Percentiles rank a stretch among this genome's conserved stretches.
Evolutionary conservation across 2,888 invertebrate genomes (phyloP).

Genomic region (Agrotis ipsilon): DNA sequence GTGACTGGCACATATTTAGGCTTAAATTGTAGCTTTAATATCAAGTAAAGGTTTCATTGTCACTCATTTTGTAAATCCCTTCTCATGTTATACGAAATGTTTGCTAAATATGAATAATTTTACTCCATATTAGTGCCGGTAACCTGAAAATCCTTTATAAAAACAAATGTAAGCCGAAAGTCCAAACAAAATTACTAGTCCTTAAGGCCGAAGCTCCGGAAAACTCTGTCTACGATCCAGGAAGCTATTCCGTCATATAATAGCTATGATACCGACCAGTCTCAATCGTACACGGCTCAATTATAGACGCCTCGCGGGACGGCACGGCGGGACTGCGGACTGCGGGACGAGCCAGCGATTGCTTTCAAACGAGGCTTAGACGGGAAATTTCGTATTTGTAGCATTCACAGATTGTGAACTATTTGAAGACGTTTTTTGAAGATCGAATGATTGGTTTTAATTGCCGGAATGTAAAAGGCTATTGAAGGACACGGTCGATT

Average conservation of each 20-base stretch:
- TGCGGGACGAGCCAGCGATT: conserved; percentile 54
- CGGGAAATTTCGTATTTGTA: conserved; percentile 54
- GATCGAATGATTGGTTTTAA: no score
- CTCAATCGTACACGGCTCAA: conserved; percentile 53
- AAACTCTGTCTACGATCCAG: conserved; percentile 26
- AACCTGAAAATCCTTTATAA: neutral
- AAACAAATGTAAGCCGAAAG: conserved; percentile 3
- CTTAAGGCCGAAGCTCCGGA: conserved; percentile 4
- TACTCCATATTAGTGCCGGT: no score
- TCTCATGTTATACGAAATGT: neutral
- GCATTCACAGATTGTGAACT: conserved; percentile 33
- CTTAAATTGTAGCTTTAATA: neutral
- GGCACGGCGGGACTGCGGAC: conserved; percentile 7
- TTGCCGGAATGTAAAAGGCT: no score
- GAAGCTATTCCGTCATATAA: conserved; percentile 46
- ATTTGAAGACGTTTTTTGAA: no score
- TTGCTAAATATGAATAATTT: neutral
- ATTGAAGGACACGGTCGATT: no score
- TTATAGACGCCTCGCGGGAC: conserved; percentile 57
- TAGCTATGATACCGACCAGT: conserved; percentile 46
- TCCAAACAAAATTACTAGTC: conserved; percentile 22
- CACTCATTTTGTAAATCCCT: conserved; percentile 11
- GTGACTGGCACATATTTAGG: conserved; percentile 11
- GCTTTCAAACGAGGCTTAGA: conserved; percentile 55
- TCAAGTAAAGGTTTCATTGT: conserved; percentile 4